phyloP scores from a whole-genome alignment of 64 coral and sea anemone genomes.

The Trachythela sp. region DNA sequence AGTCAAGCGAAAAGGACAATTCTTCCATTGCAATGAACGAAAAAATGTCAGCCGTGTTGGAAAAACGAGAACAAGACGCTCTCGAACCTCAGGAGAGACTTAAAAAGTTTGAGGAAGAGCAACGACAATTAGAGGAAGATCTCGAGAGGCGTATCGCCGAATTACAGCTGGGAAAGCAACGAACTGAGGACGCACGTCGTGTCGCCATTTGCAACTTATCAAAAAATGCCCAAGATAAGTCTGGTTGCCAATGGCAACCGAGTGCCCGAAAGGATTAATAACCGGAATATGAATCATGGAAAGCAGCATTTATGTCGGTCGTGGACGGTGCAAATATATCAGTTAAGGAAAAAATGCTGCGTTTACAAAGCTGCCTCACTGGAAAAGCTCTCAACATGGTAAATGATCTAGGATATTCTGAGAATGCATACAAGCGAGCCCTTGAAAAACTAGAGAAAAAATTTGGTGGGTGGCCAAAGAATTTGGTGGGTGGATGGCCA shows the following conservation, averaged over 20 bases:
- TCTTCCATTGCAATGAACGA: background rate
- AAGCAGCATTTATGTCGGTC: background rate
- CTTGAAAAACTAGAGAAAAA: slow-evolving; percentile 44
- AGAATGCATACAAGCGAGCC: slow-evolving; percentile 43
- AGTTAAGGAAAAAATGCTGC: slow-evolving; percentile 53
- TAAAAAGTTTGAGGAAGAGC: background rate
- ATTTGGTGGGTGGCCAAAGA: slow-evolving; percentile 44
- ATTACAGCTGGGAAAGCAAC: slow-evolving; percentile 17
- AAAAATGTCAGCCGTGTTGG: background rate
- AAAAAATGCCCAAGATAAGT: background rate
- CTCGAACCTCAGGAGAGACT: background rate
- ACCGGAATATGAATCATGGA: slow-evolving; percentile 2
- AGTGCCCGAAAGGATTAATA: background rate
- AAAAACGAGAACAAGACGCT: background rate
- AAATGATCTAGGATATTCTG: slow-evolving; percentile 44
- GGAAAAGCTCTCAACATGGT: slow-evolving; percentile 50
- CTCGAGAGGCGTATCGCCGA: background rate
- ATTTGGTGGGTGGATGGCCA: no score
- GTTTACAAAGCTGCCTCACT: slow-evolving; percentile 40
- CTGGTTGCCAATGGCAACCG: no score
- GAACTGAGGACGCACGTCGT: slow-evolving; percentile 21
- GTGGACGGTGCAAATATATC: background rate
- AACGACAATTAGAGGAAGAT: background rate
- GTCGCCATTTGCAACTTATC: background rate
- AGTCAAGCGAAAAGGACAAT: background rate